These are phyloP conservation scores for Mola mola DNA, from an alignment of 2,113 vertebrate species.

Conservation along the genomic window DNA sequence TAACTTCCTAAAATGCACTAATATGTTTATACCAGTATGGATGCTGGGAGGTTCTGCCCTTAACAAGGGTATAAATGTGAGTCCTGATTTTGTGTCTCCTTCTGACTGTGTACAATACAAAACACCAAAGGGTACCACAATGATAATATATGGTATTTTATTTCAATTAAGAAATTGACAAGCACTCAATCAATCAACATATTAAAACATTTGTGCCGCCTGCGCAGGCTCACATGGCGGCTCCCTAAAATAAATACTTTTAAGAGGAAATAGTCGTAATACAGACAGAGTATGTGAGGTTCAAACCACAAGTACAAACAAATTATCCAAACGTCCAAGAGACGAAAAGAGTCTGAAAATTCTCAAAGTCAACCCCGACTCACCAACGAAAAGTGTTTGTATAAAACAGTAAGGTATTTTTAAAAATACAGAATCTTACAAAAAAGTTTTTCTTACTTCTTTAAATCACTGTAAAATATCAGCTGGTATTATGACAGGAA, in stretches of 20 bases:
- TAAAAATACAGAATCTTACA: conserved; percentile 85
- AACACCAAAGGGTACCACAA: conserved; percentile 6
- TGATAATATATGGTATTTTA: conserved; percentile 81
- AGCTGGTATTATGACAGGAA: conserved; percentile 83
- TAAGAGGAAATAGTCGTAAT: conserved; percentile 75
- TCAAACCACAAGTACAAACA: conserved; percentile 75
- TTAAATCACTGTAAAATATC: conserved; percentile 84
- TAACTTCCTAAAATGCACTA: too few species aligned
- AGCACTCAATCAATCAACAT: conserved; percentile 83
- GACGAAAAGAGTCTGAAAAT: conserved; percentile 68
- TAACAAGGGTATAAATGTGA: too few species aligned
- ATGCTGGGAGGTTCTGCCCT: too few species aligned
- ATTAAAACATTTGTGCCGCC: conserved; percentile 78
- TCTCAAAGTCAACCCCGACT: conserved; percentile 72
- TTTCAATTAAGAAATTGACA: conserved; percentile 83
- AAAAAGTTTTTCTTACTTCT: conserved; percentile 72
- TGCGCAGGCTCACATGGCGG: conserved; percentile 67
- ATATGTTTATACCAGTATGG: too few species aligned
- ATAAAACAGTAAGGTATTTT: conserved; percentile 82
- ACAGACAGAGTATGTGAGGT: conserved; percentile 80
- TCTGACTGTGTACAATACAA: too few species aligned
- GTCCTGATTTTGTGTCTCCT: too few species aligned
- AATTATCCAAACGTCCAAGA: conserved; percentile 73
- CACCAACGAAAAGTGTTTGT: conserved; percentile 75
- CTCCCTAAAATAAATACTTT: conserved; percentile 86